These are phyloP conservation scores for Malurus elegans DNA, from an alignment of 2,113 vertebrate genomes.

Conservation along the genomic window DNA sequence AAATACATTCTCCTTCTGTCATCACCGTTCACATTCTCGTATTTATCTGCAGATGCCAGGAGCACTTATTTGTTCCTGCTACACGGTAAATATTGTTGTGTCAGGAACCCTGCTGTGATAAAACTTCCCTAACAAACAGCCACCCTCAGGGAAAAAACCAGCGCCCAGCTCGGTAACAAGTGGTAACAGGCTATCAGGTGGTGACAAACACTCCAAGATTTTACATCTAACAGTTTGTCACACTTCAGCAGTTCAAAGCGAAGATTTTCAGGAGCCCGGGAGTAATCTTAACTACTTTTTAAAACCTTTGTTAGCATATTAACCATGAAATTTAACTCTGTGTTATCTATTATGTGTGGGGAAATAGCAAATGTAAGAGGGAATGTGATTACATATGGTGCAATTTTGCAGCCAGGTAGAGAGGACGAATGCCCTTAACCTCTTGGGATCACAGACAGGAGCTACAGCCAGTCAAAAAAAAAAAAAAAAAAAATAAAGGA, in stretches of 20 bases:
- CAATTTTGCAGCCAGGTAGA: background rate
- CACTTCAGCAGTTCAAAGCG: background rate
- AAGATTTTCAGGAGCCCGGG: background rate
- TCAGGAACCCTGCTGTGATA: background rate
- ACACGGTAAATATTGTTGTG: background rate
- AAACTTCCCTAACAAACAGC: background rate
- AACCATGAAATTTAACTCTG: background rate
- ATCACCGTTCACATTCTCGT: background rate
- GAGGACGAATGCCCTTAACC: background rate
- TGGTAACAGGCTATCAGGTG: background rate
- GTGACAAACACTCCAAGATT: background rate
- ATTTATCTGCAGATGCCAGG: slow-evolving; percentile 43
- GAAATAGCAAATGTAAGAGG: background rate
- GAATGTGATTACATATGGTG: background rate
- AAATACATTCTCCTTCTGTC: slow-evolving; percentile 42
- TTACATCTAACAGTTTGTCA: background rate
- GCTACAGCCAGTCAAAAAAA: background rate
- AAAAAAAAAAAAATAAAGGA: background rate
- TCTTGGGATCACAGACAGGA: background rate
- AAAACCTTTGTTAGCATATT: background rate
- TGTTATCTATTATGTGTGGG: background rate
- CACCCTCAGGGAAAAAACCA: background rate
- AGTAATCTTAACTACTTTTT: background rate
- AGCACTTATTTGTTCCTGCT: slow-evolving; percentile 24
- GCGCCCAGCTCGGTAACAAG: background rate